These are phyloP conservation scores for Aphelocoma californica DNA, from an alignment of 2,797 vertebrate genomes.

Conservation along the genomic window DNA sequence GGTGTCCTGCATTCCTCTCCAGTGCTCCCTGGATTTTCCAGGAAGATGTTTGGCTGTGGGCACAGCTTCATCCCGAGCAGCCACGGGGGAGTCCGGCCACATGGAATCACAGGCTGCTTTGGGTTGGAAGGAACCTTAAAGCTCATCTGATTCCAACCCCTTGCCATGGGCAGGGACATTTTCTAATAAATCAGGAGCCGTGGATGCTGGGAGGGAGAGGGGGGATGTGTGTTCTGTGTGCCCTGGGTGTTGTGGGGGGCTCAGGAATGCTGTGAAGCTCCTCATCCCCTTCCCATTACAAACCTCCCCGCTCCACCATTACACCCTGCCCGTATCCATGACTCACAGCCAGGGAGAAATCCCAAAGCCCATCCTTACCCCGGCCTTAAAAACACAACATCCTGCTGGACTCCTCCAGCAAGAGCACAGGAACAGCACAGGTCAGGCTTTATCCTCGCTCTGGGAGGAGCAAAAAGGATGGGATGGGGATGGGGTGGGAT, in stretches of 20 bases:
- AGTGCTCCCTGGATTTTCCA: background rate
- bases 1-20: background rate
- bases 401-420: background rate
- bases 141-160: background rate
- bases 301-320: background rate
- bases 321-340: fast-evolving
- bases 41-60: background rate
- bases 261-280: background rate
- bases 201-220: background rate
- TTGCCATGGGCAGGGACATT: background rate
- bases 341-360: background rate
- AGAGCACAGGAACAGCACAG: background rate
- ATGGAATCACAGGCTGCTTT: background rate
- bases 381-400: background rate
- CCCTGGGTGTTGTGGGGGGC: background rate
- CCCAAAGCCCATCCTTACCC: background rate
- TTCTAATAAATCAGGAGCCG: background rate
- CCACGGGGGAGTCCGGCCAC: fast-evolving
- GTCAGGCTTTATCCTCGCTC: fast-evolving
- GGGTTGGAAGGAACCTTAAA: background rate
- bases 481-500: fast-evolving
- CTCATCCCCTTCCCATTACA: background rate
- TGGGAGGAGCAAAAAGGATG: fast-evolving
- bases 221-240: fast-evolving
- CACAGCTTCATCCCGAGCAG: background rate